Base-by-base conservation (phyloP, 1,140 invertebrate genomes). In the Drosophila tsacasi region DNA sequence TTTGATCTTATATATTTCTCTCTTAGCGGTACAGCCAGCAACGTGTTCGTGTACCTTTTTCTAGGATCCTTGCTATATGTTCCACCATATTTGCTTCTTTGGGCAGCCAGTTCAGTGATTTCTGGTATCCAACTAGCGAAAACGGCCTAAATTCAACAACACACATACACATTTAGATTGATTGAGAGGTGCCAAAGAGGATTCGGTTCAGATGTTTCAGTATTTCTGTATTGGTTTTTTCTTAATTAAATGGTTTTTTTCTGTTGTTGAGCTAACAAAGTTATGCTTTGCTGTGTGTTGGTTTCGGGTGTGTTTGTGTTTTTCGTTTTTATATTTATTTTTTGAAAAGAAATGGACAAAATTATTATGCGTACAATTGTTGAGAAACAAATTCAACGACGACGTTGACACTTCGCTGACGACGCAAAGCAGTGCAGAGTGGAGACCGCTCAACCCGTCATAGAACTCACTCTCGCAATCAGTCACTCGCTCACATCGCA, bases 41-140 rank as follows among this genome's bases (percentile, higher is more conserved):
- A 76, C 83, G 68, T 91, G 65, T 87, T 82, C 89, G 94, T 93
- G 95, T 98, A 98, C 98, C 97, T 98, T 97, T 97, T 97, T 96
- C 98, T 97, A 95, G 97, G 96, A 96, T 98, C 98, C 95, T 98
- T 97, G 95, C 97, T 98, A 96, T 98, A 98, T 94, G 97, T 96
- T 95, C 98, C 98, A 95, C 98, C 98, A 96, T 99, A 99, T 96
- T 98, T 99, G 95, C 97, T 97, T 94, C 98, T 96, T 95, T 98
- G 97, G 94, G 98, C 98, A 94, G 98, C 97, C 95, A 99, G 97
- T 95, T 99, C 98, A 94, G 97, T 98, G 95, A 99, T 99, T 96
- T 99, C 98, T 94, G 98, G 98, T 95, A 99, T 98, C 97, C 97
- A 99, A 96, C 97, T 99, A 95, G 98, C 98, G 97, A 99, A 99